A percentile compares a stretch with the other conserved stretches of the same genome.
phyloP scores from a whole-genome alignment of 2,797 vertebrate genomes.

The Cossypha dichroa region DNA sequence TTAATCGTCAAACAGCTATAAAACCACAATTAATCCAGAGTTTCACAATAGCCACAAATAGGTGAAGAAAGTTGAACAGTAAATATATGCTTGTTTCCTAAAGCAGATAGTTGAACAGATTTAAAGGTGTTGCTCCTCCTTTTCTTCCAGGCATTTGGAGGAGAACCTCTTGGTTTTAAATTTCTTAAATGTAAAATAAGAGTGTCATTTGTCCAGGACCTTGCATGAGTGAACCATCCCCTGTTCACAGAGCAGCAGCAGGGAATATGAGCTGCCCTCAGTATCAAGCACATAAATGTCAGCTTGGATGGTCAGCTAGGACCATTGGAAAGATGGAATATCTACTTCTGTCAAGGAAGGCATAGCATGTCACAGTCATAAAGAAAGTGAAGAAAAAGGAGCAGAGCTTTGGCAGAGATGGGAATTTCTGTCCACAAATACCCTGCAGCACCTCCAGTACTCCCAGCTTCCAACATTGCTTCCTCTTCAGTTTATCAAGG shows the following conservation, averaged over 20 bases:
- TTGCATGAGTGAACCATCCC: not conserved
- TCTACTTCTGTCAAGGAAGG: not conserved
- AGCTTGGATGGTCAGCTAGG: not conserved
- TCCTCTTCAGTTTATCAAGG: not conserved
- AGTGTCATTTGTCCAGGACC: not conserved
- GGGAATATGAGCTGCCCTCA: not conserved
- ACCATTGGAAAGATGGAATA: not conserved
- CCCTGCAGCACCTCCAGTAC: not conserved
- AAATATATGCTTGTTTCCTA: not conserved
- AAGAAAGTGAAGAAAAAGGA: not conserved
- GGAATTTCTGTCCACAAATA: not conserved
- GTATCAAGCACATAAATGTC: not conserved
- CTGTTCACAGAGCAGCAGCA: not conserved
- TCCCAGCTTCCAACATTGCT: not conserved
- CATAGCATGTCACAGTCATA: not conserved
- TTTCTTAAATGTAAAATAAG: not conserved
- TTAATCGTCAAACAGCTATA: not conserved
- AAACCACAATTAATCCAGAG: accelerated
- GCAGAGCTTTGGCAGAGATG: not conserved
- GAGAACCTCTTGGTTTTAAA: not conserved
- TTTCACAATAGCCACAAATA: not conserved
- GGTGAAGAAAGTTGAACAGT: not conserved
- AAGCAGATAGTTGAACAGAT: not conserved
- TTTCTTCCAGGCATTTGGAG: not conserved
- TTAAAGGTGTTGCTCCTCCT: accelerated